Conservation (phyloP, 2,797 vertebrate genomes). For the Gambelia wislizenii region DNA sequence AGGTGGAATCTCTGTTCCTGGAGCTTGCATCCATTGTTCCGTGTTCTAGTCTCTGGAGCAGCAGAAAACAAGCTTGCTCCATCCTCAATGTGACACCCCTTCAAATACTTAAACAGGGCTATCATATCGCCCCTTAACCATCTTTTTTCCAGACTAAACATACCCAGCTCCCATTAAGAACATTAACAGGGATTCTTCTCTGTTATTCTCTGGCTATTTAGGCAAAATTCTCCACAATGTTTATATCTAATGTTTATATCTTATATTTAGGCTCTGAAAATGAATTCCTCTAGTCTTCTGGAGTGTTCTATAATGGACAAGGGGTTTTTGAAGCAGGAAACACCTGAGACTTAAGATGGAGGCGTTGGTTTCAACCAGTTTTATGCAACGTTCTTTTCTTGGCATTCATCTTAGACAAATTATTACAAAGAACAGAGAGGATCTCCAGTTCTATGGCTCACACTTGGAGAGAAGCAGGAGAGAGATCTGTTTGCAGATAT, state of each 20-base stretch:
- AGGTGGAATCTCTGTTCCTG: too few relatives aligned
- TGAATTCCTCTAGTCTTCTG: not conserved
- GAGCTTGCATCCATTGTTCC: too few relatives aligned
- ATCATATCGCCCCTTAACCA: too few relatives aligned
- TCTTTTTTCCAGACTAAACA: too few relatives aligned
- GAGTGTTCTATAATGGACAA: not conserved
- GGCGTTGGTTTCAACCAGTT: not conserved
- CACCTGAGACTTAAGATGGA: not conserved
- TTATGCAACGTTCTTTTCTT: conserved; percentile 7
- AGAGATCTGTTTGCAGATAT: not conserved
- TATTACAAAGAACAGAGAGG: conserved; percentile 6
- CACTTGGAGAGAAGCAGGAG: not conserved
- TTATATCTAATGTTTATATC: not conserved
- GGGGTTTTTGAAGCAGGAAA: not conserved
- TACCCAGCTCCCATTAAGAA: too few relatives aligned
- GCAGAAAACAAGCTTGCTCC: too few relatives aligned
- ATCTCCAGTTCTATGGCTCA: not conserved
- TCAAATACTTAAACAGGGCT: too few relatives aligned
- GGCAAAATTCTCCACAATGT: not conserved
- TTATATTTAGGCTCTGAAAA: not conserved
- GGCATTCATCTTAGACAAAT: not conserved
- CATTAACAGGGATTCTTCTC: not conserved
- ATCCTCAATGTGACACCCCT: too few relatives aligned
- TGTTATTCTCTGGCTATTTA: not conserved
- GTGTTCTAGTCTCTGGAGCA: too few relatives aligned